phyloP scores from a whole-genome alignment of 1,140 invertebrate species.

The Frieseomelitta varia region DNA sequence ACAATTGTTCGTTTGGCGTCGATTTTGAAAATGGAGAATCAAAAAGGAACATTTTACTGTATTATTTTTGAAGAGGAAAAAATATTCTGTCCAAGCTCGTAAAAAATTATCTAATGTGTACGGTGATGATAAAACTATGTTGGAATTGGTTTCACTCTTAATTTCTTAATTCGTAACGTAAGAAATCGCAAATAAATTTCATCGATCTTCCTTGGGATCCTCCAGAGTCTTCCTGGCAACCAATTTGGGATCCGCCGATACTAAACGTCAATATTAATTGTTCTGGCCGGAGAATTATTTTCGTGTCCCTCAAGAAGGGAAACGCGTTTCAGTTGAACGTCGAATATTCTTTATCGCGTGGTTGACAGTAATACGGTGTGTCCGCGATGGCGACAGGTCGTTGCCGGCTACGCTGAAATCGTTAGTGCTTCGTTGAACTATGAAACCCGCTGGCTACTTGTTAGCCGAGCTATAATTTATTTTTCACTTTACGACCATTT shows the following conservation, averaged over 20 bases:
- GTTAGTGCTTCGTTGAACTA: slow-evolving; percentile 12
- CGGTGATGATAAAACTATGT: no score
- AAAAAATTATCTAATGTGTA: no score
- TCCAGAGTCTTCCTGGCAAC: background rate
- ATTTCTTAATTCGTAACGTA: background rate
- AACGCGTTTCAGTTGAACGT: slow-evolving; percentile 8
- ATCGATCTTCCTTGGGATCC: background rate
- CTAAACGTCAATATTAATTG: slow-evolving; percentile 17
- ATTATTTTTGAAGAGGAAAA: no score
- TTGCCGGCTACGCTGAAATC: slow-evolving; percentile 20
- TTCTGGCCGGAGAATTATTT: background rate
- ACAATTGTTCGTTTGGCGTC: no score
- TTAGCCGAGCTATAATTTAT: slow-evolving; percentile 16
- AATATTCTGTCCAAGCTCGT: no score
- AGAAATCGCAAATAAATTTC: background rate
- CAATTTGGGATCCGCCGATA: no score
- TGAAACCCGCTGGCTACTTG: background rate
- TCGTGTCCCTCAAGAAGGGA: background rate
- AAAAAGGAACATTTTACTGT: no score
- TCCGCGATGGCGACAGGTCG: slow-evolving; percentile 20
- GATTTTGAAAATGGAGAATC: no score
- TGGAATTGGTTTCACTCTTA: background rate
- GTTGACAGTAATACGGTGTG: slow-evolving; percentile 41
- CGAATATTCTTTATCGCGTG: slow-evolving; percentile 2
- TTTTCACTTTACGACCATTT: slow-evolving; percentile 17